A percentile compares a stretch with the other conserved stretches of the same genome.
phyloP scores from a whole-genome alignment of 2,113 vertebrate genomes.

The Dicentrarchus labrax region DNA sequence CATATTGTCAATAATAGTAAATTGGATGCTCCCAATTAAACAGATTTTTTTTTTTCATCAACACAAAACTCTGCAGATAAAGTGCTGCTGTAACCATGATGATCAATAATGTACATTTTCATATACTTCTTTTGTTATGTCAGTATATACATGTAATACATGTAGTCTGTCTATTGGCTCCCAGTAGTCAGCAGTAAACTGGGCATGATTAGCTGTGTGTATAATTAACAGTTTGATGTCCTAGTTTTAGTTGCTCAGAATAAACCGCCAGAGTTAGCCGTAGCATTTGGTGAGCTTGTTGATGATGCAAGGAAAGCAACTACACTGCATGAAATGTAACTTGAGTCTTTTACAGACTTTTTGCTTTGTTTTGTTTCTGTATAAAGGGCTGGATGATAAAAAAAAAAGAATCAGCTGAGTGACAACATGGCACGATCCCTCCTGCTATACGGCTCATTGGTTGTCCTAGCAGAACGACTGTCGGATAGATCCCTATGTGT shows the following conservation, averaged over 20 bases:
- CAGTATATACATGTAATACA: background rate
- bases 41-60: too few relatives aligned
- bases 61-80: background rate
- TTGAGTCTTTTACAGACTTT: background rate
- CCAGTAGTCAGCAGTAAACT: conserved; percentile 25
- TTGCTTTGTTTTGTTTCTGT: background rate
- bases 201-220: conserved; percentile 39
- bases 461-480: conserved; percentile 2
- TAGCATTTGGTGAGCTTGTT: conserved; percentile 24
- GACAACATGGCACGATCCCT: background rate
- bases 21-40: background rate
- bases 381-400: background rate
- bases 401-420: background rate
- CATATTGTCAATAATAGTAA: background rate
- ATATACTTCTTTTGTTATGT: background rate
- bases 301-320: conserved; percentile 29
- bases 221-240: conserved; percentile 65
- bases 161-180: background rate
- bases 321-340: background rate
- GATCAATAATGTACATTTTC: background rate
- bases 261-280: conserved; percentile 35
- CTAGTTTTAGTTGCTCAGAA: conserved; percentile 52
- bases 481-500: conserved; percentile 14
- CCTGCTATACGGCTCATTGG: background rate
- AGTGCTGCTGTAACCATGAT: background rate